Evolutionary conservation across 2,797 vertebrate species (phyloP).

Genomic region (Varecia variegata): DNA sequence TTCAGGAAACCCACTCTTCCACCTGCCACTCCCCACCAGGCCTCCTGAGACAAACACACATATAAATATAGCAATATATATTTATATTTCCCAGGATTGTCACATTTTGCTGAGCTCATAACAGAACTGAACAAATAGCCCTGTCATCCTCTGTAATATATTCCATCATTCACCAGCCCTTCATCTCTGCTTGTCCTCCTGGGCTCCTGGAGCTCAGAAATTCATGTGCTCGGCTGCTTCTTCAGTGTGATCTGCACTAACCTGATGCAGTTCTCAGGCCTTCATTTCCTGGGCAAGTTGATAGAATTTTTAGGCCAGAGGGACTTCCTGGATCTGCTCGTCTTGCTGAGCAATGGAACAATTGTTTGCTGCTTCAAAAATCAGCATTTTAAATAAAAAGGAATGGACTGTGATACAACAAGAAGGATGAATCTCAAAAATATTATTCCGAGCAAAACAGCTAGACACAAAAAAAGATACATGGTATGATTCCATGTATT

Average conservation of each 20-base stretch:
- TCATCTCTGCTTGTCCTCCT: not conserved
- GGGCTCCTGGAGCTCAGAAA: not conserved
- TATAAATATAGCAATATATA: conserved; percentile 58
- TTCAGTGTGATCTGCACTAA: not conserved
- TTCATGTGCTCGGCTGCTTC: not conserved
- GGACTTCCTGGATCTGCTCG: not conserved
- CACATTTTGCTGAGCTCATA: conserved; percentile 65
- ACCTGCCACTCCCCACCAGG: not conserved
- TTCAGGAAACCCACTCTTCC: not conserved
- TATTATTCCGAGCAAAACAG: not conserved
- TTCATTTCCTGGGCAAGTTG: conserved; percentile 10
- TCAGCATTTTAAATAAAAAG: conserved; percentile 31
- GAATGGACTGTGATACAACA: not conserved
- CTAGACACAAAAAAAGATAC: not conserved
- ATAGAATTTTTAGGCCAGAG: not conserved
- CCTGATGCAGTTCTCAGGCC: not conserved
- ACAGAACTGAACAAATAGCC: conserved; percentile 52
- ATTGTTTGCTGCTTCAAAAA: not conserved
- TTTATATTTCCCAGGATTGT: conserved; percentile 63
- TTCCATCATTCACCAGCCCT: not conserved
- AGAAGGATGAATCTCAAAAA: not conserved
- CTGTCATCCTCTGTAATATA: conserved; percentile 12
- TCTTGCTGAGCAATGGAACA: not conserved
- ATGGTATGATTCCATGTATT: not conserved
- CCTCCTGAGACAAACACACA: conserved; percentile 50